Conservation (phyloP, 2,888 invertebrate species). For the Cenopis cana region DNA sequence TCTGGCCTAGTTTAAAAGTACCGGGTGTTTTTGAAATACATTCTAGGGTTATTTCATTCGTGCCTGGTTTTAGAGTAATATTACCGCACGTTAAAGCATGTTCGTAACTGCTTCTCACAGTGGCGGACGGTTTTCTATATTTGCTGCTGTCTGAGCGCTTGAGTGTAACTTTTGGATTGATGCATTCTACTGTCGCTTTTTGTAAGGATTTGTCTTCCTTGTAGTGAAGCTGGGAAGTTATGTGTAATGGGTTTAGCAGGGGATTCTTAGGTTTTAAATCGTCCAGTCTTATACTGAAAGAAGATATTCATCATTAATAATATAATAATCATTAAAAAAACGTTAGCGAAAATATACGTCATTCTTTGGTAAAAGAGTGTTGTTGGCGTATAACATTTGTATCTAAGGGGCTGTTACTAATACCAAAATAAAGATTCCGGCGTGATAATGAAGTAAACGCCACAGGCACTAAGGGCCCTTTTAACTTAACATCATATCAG, state of each 20-base stretch:
- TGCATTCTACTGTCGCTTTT: constrained; percentile 90
- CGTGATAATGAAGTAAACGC: no score
- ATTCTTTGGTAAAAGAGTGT: no score
- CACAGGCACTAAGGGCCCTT: no score
- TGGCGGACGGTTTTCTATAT: constrained; percentile 87
- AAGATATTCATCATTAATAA: no score
- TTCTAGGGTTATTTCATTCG: constrained; percentile 86
- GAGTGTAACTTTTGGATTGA: constrained; percentile 86
- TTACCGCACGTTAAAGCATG: constrained; percentile 83
- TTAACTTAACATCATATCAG: no score
- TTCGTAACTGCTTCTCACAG: constrained; percentile 87
- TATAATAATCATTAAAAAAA: no score
- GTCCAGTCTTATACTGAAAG: constrained; percentile 83
- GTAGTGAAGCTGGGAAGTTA: constrained; percentile 89
- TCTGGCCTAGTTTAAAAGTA: constrained; percentile 89
- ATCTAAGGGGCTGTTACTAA: no score
- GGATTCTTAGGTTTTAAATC: constrained; percentile 87
- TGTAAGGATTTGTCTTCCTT: constrained; percentile 93
- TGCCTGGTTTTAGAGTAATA: constrained; percentile 86
- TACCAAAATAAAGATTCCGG: no score
- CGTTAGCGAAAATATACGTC: no score
- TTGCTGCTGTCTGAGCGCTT: constrained; percentile 90
- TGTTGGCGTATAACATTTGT: no score
- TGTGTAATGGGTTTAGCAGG: constrained; percentile 85
- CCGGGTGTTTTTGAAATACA: constrained; percentile 88